Percentiles rank a stretch among this genome's conserved stretches.
Conservation (phyloP, 64 coral and sea anemone genomes). For the Cladopsammia gracilis region DNA sequence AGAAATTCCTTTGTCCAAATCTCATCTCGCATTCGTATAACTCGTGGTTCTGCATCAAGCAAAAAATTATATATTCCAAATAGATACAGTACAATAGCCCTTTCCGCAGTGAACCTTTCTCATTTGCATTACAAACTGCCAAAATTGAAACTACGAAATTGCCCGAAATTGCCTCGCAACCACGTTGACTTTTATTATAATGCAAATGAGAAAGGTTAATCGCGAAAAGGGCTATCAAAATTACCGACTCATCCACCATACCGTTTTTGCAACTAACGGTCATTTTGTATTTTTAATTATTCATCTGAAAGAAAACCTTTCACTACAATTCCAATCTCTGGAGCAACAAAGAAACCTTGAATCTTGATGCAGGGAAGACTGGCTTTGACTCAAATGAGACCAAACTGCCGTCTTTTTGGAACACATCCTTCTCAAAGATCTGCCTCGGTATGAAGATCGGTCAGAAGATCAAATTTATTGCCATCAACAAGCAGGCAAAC, state of each 20-base stretch:
- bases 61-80: too few relatives aligned
- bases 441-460: conserved; percentile 12
- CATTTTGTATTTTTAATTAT: not conserved
- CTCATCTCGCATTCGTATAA: too few relatives aligned
- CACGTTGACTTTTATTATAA: too few relatives aligned
- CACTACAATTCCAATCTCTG: not conserved
- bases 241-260: not conserved
- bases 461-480: not conserved
- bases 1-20: too few relatives aligned
- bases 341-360: not conserved
- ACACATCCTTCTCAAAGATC: conserved; percentile 7
- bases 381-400: not conserved
- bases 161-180: too few relatives aligned
- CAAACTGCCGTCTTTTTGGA: not conserved
- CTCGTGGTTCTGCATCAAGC: too few relatives aligned
- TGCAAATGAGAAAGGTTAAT: too few relatives aligned
- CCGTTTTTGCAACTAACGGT: not conserved
- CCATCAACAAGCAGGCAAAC: not conserved
- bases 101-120: too few relatives aligned
- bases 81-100: too few relatives aligned
- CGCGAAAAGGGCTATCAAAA: too few relatives aligned
- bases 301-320: conserved; percentile 9
- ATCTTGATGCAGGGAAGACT: not conserved
- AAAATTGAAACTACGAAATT: too few relatives aligned
- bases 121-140: too few relatives aligned